These are phyloP conservation scores for Drosophila neonasuta DNA, from an alignment of 2,888 invertebrate species.

Conservation along the genomic window DNA sequence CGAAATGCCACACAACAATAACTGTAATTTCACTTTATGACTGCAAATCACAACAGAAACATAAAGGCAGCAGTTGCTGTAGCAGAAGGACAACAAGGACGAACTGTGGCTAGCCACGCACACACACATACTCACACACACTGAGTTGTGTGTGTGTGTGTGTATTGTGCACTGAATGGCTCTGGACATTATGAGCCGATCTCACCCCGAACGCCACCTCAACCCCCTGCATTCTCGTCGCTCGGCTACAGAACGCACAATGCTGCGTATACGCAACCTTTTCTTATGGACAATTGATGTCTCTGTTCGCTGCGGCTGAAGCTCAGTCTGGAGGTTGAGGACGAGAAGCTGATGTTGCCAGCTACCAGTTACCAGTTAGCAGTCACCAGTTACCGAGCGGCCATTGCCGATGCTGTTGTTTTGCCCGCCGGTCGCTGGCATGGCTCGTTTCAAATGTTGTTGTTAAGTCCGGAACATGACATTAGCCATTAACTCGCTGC, in stretches of 20 bases:
- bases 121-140: conserved; percentile 4
- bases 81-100: conserved; percentile 47
- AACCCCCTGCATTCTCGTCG: not conserved
- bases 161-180: conserved; percentile 51
- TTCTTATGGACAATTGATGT: conserved; percentile 78
- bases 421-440: conserved; percentile 56
- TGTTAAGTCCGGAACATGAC: conserved; percentile 78
- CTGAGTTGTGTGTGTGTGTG: conserved; percentile 15
- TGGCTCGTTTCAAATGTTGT: conserved; percentile 72
- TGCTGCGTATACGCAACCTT: conserved; percentile 75
- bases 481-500: conserved; percentile 79
- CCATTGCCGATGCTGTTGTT: conserved; percentile 48
- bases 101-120: conserved; percentile 37
- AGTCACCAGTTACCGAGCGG: conserved; percentile 34
- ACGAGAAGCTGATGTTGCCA: conserved; percentile 16
- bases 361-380: too few relatives aligned
- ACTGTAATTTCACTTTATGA: conserved; percentile 79
- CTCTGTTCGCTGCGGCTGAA: conserved; percentile 45
- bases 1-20: conserved; percentile 62
- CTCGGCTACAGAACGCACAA: conserved; percentile 33
- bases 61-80: conserved; percentile 65
- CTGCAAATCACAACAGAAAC: conserved; percentile 76
- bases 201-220: conserved; percentile 13
- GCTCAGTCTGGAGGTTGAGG: conserved; percentile 12
- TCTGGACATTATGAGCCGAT: conserved; percentile 55